phyloP scores from a whole-genome alignment of 1,140 invertebrate genomes.

The Drosophila parabipectinata region DNA sequence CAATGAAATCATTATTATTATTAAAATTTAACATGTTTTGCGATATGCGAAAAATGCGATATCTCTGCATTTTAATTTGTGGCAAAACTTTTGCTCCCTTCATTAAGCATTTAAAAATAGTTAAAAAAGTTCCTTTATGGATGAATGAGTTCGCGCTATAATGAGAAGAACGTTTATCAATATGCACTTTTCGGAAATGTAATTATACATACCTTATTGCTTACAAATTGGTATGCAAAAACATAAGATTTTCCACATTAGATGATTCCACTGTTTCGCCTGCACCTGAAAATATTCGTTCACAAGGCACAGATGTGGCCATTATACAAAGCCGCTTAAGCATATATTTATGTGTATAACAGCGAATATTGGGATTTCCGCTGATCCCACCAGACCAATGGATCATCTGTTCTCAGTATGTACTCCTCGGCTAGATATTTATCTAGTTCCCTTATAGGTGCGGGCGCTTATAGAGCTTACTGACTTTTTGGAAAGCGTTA shows the following conservation, averaged over 20 bases:
- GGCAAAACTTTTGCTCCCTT: too few species aligned
- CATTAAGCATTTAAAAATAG: too few species aligned
- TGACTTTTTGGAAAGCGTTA: too few species aligned
- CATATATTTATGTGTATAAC: background rate
- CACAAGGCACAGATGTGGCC: conserved; percentile 6
- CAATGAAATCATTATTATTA: too few species aligned
- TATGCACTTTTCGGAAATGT: background rate
- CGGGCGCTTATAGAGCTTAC: too few species aligned
- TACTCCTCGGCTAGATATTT: conserved; percentile 3
- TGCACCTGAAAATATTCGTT: conserved; percentile 3
- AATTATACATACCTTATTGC: background rate
- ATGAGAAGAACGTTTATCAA: conserved; percentile 2
- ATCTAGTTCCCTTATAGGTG: conserved; percentile 2
- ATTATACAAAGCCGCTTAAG: conserved; percentile 1
- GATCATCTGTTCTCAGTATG: background rate
- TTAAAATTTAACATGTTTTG: too few species aligned
- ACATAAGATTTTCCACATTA: conserved; percentile 4
- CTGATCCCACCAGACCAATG: conserved; percentile 2
- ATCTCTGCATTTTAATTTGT: too few species aligned
- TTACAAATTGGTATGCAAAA: conserved; percentile 8
- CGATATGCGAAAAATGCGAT: too few species aligned
- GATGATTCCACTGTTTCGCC: conserved; percentile 8
- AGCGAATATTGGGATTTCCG: conserved; percentile 1
- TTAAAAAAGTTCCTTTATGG: background rate
- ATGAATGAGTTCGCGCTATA: conserved; percentile 1